Evolutionary conservation across 2,797 vertebrate species (phyloP).

Genomic region (Pogonophryne albipinna): DNA sequence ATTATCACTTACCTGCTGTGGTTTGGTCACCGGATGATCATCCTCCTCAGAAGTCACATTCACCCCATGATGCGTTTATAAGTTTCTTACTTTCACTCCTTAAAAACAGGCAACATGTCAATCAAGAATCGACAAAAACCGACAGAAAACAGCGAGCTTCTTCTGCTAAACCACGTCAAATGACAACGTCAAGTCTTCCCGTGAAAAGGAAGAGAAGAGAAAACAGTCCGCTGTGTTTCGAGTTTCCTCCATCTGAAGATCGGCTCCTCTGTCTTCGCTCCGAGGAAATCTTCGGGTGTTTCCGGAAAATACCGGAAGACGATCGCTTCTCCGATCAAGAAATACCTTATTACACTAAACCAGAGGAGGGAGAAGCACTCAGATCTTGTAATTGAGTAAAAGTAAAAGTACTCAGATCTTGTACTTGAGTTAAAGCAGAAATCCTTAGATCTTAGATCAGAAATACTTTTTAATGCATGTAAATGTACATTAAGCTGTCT

Average conservation of each 20-base stretch:
- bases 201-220: not conserved
- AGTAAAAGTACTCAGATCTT: no score
- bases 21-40: constrained; percentile 27
- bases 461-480: no score
- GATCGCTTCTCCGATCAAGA: not conserved
- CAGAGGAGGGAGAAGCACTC: no score
- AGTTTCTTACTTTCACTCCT: constrained; percentile 21
- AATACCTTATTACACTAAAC: rapidly evolving
- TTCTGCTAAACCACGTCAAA: not conserved
- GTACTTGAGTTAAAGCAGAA: no score
- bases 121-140: not conserved
- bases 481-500: no score
- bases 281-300: constrained; percentile 54
- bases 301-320: constrained; percentile 58
- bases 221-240: not conserved
- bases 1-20: constrained; percentile 41
- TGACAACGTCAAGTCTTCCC: no score
- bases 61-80: constrained; percentile 62
- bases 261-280: not conserved
- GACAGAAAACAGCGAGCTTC: not conserved
- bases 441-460: no score
- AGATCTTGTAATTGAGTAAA: no score
- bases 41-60: constrained; percentile 30
- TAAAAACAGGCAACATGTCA: not conserved
- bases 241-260: constrained; percentile 36